Base-by-base conservation (phyloP, 2,113 vertebrate genomes). In the Lampris incognitus region DNA sequence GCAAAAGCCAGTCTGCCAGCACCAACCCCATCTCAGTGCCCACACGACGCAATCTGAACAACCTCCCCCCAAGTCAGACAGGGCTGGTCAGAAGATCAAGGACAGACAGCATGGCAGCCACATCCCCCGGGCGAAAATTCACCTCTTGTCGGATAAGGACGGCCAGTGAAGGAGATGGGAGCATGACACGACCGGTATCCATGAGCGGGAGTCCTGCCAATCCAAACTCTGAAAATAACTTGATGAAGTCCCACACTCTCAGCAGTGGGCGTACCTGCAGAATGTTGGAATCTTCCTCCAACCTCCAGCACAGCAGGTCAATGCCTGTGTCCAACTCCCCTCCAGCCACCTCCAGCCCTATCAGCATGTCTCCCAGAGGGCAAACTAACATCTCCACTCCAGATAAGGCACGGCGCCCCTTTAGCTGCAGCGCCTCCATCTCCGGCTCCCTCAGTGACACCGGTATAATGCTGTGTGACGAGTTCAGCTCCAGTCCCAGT, bases 1-100 rank as follows among this genome's bases (percentile, higher is more conserved):
- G 98, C 92, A 99, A 99, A 79, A 99, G 98, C 92, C 98, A 99
- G 93, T 98, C 98, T 0, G 97, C 98, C 0, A 92, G 95, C 41
- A 92, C 94, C 1, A 95, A 93, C 70, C 94, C 94, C 51, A 90
- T 95, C 56, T 93, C 93, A 0, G 94, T 95, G 91, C 96, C 68
- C 92, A 96, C 92, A 38, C 72, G 94, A 41, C 92, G 94, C 68
- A 94, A 95, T 78, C 87, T 94, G 63, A 93, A 91, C 72, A 94
- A 95, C 86, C 96, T 93, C 89, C 98, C 94, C 79, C 96, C 74
- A 60, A 97, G 88, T 93, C 97, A 92, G 87, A 96, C 92, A 1
- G 97, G 94, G 70, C 94, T 94, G 83, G 95, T 93, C 78, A 88
- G 93, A 75, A 84, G 90, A 66, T 95, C 92, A 81, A 95, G 93